Conservation (phyloP, 2,888 invertebrate species). For the Teleiodes luculella region DNA sequence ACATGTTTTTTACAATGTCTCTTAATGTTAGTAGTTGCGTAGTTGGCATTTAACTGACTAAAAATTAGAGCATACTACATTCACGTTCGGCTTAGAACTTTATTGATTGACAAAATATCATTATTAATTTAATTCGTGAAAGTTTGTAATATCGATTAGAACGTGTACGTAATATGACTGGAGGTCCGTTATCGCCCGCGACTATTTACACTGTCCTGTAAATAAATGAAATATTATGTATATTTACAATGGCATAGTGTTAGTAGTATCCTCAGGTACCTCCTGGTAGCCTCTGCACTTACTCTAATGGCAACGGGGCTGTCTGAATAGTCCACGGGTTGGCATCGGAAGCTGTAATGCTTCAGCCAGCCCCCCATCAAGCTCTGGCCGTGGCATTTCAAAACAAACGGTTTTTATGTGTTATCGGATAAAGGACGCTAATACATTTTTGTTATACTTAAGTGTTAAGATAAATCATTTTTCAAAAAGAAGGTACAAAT, state of each 20-base stretch:
- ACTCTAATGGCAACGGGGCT: slow-evolving; percentile 90
- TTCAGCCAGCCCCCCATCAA: slow-evolving; percentile 94
- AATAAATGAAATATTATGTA: slow-evolving; percentile 44
- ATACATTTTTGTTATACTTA: not conserved
- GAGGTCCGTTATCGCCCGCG: slow-evolving; percentile 28
- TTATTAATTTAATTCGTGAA: not conserved
- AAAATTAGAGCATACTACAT: not conserved
- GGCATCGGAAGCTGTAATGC: slow-evolving; percentile 92
- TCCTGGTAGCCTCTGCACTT: slow-evolving; percentile 70
- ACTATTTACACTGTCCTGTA: slow-evolving; percentile 50
- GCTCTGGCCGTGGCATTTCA: slow-evolving; percentile 75
- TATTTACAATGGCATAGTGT: slow-evolving; percentile 66
- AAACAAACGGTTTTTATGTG: slow-evolving; percentile 13
- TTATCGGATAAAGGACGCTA: not conserved
- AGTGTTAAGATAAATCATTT: no score
- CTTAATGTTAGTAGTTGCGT: slow-evolving; percentile 11
- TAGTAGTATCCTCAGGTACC: slow-evolving; percentile 47
- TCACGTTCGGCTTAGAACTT: not conserved
- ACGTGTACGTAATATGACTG: slow-evolving; percentile 1
- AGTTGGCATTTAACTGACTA: not conserved
- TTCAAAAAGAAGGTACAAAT: no score
- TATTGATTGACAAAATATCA: not conserved
- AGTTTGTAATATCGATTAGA: no score
- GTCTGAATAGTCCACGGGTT: slow-evolving; percentile 93
- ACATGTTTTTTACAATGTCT: slow-evolving; percentile 12